phyloP scores from a whole-genome alignment of 2,113 vertebrate species.

The Podocnemis expansa region DNA sequence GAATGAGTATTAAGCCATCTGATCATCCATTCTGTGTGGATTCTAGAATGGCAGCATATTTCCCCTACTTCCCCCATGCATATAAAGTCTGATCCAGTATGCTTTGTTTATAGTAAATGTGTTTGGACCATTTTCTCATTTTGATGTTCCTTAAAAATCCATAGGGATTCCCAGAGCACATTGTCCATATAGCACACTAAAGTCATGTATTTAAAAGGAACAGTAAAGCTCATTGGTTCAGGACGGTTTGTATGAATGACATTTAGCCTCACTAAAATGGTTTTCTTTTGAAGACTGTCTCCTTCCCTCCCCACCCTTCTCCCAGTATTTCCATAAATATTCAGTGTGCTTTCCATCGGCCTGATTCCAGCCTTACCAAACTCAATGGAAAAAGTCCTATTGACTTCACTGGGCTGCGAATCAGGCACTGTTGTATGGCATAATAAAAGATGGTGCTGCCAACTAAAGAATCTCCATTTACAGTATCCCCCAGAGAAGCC shows the following conservation, averaged over 20 bases:
- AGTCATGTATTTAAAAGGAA: not conserved
- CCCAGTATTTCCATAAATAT: not conserved
- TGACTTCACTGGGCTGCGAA: not conserved
- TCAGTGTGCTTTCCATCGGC: not conserved
- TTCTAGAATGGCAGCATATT: not conserved
- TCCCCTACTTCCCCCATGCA: not conserved
- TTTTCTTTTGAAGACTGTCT: not conserved
- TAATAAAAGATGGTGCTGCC: slow-evolving; percentile 31
- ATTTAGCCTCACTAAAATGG: not conserved
- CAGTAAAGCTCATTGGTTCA: not conserved
- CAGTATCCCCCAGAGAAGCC: not conserved
- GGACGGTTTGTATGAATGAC: not conserved
- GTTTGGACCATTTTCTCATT: not conserved
- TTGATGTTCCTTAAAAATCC: not conserved
- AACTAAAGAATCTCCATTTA: not conserved
- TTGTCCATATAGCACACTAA: not conserved
- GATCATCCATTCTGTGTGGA: not conserved
- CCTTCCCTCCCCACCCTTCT: not conserved
- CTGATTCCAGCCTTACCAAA: rapidly evolving
- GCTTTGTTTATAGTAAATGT: not conserved
- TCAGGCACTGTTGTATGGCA: not conserved
- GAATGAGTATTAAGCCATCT: not conserved
- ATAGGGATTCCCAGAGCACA: not conserved
- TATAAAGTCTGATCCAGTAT: not conserved
- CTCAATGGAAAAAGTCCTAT: not conserved